Base-by-base conservation (phyloP, 2,888 invertebrate species). In the Malthinus seriepunctatus region DNA sequence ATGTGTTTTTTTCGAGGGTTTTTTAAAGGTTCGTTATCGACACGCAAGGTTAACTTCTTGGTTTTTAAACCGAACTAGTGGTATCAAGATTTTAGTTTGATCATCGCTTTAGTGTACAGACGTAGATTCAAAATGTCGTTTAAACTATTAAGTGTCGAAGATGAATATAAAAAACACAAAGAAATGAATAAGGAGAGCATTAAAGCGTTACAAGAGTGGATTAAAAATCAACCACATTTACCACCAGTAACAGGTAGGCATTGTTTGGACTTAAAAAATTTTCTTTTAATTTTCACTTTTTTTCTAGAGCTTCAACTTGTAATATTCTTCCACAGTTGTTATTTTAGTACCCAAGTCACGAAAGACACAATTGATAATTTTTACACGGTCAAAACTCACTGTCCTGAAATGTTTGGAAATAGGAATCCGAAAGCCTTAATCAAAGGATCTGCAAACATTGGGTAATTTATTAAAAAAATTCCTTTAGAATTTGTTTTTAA, bases 141-240 rank as follows among this genome's bases (percentile, higher is more conserved):
- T 1, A 55, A 42, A n/a, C 39, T 14, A 5, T 15, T 33, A 3
- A 32, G 39, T 1, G 73, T 81, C 67, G 83, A 83, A 45, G 81
- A 83, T 47, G 86, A 88, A 67, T 83, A 87, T 70, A 80, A 82
- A 60, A 86, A 82, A 69, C 84, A 87, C 72, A 81, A 83, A 0
- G 80, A 83, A 35, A 79, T 89, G 47, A 83, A 82, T n/a, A 80
- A 82, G 1, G 77, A 82, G 12, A 89, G 89, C 69, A 80, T 89
- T 35, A 73, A 78, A 48, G 82, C 82, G 62, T 73, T 89, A 9
- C 69, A 83, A 32, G 80, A 83, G 12, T 90, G 89, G 89, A 76
- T 84, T 32, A 71, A 81, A 8, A 84, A 84, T 9, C 89, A 89
- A 71, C 86, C 88, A 0, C 88, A 89, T 73, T 75, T 89, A 53